These are phyloP conservation scores for Hermaeophaga mercurialis DNA, from an alignment of 2,888 invertebrate species.

Conservation along the genomic window DNA sequence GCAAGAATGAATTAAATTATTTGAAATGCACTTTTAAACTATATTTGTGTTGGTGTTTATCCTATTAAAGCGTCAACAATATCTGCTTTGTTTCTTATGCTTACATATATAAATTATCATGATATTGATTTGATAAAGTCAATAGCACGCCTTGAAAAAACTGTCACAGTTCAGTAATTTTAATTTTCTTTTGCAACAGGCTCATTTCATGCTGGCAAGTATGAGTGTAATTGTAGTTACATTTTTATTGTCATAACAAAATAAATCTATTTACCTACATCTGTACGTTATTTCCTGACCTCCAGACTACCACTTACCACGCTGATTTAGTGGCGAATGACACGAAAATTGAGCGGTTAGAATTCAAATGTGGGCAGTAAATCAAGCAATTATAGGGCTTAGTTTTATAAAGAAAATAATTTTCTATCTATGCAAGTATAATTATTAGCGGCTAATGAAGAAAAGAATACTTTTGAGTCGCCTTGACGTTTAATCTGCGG, in stretches of 20 bases:
- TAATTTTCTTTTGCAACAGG: slow-evolving; percentile 26
- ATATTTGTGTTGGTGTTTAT: background rate
- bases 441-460: background rate
- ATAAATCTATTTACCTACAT: slow-evolving; percentile 1
- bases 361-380: background rate
- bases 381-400: background rate
- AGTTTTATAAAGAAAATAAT: background rate
- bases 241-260: slow-evolving; percentile 6
- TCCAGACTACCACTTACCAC: background rate
- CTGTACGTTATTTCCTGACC: background rate
- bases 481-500: background rate
- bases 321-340: background rate
- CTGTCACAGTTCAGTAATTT: slow-evolving; percentile 28
- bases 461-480: background rate
- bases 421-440: background rate
- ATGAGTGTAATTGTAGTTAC: slow-evolving; percentile 3
- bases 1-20: no score
- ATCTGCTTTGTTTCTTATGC: background rate
- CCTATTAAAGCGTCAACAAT: no score
- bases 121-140: slow-evolving; percentile 20
- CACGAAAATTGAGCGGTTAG: slow-evolving; percentile 1
- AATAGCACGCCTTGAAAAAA: slow-evolving; percentile 24
- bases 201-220: slow-evolving; percentile 15
- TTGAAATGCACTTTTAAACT: no score
- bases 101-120: slow-evolving; percentile 3